Evolutionary conservation across 2,797 vertebrate species (phyloP).

Genomic region (Lindbergichthys nudifrons): DNA sequence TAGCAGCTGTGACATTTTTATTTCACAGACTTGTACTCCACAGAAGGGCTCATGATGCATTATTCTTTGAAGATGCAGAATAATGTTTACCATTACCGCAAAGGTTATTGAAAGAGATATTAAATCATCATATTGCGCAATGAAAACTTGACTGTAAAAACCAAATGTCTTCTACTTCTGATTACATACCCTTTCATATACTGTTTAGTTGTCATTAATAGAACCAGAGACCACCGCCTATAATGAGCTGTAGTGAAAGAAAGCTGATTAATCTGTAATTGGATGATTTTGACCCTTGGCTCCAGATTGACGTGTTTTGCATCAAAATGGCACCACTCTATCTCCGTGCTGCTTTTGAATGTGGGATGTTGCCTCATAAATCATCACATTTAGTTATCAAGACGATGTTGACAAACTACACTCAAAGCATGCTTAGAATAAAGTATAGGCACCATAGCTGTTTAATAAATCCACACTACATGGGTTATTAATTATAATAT

Average conservation of each 20-base stretch:
- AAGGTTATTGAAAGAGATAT: background rate
- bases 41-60: background rate
- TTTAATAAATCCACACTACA: background rate
- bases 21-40: slow-evolving; percentile 39
- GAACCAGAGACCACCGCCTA: background rate
- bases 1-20: slow-evolving; percentile 43
- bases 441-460: background rate
- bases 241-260: background rate
- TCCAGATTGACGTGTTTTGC: background rate
- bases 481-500: background rate
- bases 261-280: background rate
- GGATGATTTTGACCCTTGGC: background rate
- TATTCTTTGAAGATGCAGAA: too few species aligned
- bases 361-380: background rate
- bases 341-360: background rate
- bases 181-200: background rate
- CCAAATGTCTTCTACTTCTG: background rate
- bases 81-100: background rate
- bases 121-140: background rate
- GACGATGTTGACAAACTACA: background rate
- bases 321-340: background rate
- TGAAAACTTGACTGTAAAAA: background rate
- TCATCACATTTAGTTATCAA: background rate
- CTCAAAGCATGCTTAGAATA: background rate
- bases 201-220: background rate